Conservation (phyloP, 2,113 vertebrate genomes). For the Poecilia latipinna region DNA sequence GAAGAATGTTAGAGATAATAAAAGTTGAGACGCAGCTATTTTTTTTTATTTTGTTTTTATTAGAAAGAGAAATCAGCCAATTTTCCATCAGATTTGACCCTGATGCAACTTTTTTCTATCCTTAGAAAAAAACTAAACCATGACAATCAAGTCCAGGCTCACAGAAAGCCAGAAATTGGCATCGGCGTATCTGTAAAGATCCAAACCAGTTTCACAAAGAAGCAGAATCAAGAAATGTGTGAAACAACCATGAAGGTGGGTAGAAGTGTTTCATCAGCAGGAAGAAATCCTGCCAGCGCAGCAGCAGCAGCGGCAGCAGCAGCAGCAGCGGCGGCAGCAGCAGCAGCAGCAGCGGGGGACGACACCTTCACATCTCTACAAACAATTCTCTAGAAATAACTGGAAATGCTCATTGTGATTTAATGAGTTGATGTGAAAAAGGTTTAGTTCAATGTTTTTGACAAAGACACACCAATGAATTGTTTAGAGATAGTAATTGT, state of each 20-base stretch:
- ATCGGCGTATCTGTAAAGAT: too few relatives aligned
- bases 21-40: not conserved
- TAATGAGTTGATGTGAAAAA: too few relatives aligned
- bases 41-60: too few relatives aligned
- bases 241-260: constrained; percentile 15
- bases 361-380: too few relatives aligned
- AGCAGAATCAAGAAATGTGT: not conserved
- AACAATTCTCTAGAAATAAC: not conserved
- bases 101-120: not conserved
- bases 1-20: not conserved
- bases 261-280: constrained; percentile 38
- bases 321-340: too few relatives aligned
- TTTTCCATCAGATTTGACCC: too few relatives aligned
- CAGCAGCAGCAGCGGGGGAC: not conserved
- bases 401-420: not conserved
- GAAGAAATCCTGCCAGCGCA: constrained; percentile 45
- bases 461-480: not conserved
- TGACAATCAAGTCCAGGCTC: not conserved
- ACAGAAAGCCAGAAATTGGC: not conserved
- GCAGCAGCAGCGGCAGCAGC: constrained; percentile 32
- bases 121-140: not conserved
- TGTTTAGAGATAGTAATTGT: not conserved
- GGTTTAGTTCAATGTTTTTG: too few relatives aligned
- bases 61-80: too few relatives aligned
- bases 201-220: too few relatives aligned